A percentile compares a stretch with the other conserved stretches of the same genome.
Conservation (phyloP, 2,888 invertebrate genomes). For the Maniola hyperantus region DNA sequence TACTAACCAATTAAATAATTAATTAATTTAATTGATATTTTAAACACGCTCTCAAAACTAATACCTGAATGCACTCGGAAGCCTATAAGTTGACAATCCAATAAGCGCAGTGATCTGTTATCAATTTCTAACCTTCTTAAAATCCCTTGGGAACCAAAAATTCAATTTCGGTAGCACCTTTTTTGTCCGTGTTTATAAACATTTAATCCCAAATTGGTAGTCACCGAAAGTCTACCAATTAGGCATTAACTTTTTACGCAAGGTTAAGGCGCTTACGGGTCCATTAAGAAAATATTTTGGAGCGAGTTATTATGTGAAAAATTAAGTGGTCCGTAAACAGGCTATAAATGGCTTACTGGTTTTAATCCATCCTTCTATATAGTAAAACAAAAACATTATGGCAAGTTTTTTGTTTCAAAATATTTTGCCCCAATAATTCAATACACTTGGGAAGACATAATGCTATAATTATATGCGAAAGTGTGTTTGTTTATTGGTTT, state of each 20-base stretch:
- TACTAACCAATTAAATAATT: no score
- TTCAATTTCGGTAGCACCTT: conserved; percentile 6
- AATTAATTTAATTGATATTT: no score
- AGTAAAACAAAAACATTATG: no score
- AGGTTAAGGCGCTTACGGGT: not conserved
- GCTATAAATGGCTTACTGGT: not conserved
- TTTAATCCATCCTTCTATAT: not conserved
- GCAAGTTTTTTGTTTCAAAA: no score
- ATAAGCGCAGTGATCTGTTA: not conserved
- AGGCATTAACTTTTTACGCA: conserved; percentile 5
- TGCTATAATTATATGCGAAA: no score
- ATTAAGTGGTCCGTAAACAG: not conserved
- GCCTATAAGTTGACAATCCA: not conserved
- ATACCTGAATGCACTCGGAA: no score
- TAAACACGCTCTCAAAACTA: no score
- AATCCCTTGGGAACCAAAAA: not conserved
- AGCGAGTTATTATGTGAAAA: not conserved
- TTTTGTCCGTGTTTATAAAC: not conserved
- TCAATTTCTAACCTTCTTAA: conserved; percentile 3
- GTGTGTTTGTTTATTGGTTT: no score
- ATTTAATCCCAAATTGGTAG: conserved; percentile 6
- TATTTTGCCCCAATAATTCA: no score
- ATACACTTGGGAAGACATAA: no score
- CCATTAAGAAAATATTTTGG: not conserved
- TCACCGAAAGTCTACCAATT: conserved; percentile 2